Evolutionary conservation across 2,888 invertebrate genomes (phyloP), one percentile per base, ranked within the genome.

Genomic region (Aphodius granarius): DNA sequence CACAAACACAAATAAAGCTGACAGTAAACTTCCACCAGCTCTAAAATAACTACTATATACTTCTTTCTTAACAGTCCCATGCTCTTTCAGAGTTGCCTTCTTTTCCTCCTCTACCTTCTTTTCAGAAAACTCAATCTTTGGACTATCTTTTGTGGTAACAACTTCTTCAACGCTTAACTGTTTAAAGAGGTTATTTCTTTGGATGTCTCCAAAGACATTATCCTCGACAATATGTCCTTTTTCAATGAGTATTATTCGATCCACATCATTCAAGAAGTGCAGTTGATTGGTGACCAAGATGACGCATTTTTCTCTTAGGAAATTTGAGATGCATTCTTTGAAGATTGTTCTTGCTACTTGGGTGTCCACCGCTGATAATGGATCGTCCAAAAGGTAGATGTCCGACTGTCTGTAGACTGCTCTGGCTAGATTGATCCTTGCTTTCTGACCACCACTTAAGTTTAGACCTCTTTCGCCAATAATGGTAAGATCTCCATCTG

Each of bases 271-370:
- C 6, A 94, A 87, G 80, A 94, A 95, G 84, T 96, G 96, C 72
- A 95, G 86, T 84, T 96, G 96, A 88, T 97, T 95, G 0, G 96
- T 96, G 3, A 95, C 93, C 74, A 96, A 87, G 70, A 96, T 89
- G 0, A 93, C 91, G 5, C 94, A 93, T 84, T 94, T 93, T 15
- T 90, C 89, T 65, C 88, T 88, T 75, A 96, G 86, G 81, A 89
- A 89, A 82, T 86, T 87, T 73, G 83, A 86, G 63, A 93, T 90
- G 81, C 93, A 94, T 83, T 90, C 89, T 79, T 93, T 91, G 85
- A 94, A 94, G 63, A 94, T 89, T 81, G 91, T 91, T 80, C 90
- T 90, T 0, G 93, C 91, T 3, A 94, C 94, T 81, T 91, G 90
- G 0, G 92, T 89, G 82, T 94, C 94, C 0, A 94, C 94, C 15